phyloP scores from a whole-genome alignment of 1,140 invertebrate species.

The Amyelois transitella region DNA sequence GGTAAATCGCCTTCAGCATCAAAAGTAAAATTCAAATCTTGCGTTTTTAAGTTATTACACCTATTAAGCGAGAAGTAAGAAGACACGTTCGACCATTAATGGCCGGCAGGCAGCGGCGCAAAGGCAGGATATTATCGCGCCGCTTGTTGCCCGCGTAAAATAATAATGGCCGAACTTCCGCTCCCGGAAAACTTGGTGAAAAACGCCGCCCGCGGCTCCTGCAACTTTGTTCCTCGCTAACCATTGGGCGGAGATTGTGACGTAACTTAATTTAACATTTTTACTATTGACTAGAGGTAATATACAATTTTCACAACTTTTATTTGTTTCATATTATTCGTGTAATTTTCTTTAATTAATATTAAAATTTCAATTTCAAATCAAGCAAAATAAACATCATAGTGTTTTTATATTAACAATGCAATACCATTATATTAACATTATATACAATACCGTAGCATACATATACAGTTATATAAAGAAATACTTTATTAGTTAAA shows the following conservation, averaged over 20 bases:
- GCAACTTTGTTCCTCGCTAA: slow-evolving; percentile 46
- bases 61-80: slow-evolving; percentile 66
- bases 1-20: neutral
- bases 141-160: slow-evolving; percentile 76
- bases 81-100: slow-evolving; percentile 70
- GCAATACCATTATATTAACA: too few relatives aligned
- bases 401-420: too few relatives aligned
- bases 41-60: slow-evolving; percentile 69
- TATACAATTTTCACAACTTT: slow-evolving; percentile 47
- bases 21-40: slow-evolving; percentile 39
- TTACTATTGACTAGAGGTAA: slow-evolving; percentile 36
- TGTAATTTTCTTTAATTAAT: too few relatives aligned
- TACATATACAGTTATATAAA: too few relatives aligned
- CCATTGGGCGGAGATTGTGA: slow-evolving; percentile 57
- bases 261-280: slow-evolving; percentile 72
- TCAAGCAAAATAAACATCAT: too few relatives aligned
- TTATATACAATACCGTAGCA: neutral
- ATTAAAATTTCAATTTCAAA: too few relatives aligned
- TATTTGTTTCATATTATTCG: slow-evolving; percentile 21
- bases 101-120: slow-evolving; percentile 40
- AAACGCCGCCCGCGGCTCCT: slow-evolving; percentile 44
- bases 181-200: slow-evolving; percentile 66
- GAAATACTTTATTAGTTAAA: too few relatives aligned
- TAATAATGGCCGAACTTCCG: slow-evolving; percentile 75
- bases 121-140: slow-evolving; percentile 72